A percentile compares a stretch with the other conserved stretches of the same genome.
These are phyloP conservation scores for Heliocidaris tuberculata DNA, from an alignment of 35 echinoderm and acorn worm species.

Conservation along the genomic window DNA sequence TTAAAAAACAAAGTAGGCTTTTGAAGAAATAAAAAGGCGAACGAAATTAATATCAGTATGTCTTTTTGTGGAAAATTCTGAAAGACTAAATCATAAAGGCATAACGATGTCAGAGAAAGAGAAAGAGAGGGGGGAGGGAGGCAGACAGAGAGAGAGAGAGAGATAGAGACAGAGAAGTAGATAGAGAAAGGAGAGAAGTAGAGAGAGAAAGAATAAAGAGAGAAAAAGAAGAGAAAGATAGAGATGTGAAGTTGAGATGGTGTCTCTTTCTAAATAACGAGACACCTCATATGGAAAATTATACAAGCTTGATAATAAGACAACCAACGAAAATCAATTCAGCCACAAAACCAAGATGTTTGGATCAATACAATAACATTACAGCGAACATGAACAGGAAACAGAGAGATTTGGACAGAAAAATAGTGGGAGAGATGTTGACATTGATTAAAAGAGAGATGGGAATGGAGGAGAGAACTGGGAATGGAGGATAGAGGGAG, in stretches of 20 bases:
- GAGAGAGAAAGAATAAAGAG: background rate
- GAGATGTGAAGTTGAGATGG: background rate
- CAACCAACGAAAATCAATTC: background rate
- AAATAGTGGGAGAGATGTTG: no score
- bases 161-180: background rate
- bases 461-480: background rate
- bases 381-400: background rate
- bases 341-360: background rate
- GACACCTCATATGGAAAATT: background rate
- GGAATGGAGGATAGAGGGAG: background rate
- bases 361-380: background rate
- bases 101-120: background rate
- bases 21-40: background rate
- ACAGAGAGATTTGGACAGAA: background rate
- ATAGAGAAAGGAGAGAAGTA: background rate
- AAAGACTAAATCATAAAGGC: background rate
- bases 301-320: background rate
- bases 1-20: background rate
- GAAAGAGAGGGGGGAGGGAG: background rate
- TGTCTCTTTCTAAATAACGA: background rate
- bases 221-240: background rate
- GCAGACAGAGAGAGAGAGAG: background rate
- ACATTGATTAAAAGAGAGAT: background rate
- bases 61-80: background rate
- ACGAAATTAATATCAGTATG: background rate